Evolutionary conservation across 2,113 vertebrate species (phyloP).

Genomic region (Notarius lentiginosus): DNA sequence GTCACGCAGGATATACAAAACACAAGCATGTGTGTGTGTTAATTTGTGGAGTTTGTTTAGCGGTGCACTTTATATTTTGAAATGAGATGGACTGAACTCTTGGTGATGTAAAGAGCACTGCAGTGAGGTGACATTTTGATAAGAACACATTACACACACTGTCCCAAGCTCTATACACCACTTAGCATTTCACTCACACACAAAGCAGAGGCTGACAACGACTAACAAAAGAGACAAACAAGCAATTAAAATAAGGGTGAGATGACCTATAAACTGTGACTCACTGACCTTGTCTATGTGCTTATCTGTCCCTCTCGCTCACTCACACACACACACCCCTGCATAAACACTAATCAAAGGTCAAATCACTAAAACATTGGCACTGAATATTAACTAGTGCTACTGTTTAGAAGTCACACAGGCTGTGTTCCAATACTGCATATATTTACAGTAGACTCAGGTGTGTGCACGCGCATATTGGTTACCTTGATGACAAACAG

Average conservation of each 20-base stretch:
- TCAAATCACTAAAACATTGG: constrained; percentile 11
- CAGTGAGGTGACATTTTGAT: constrained; percentile 16
- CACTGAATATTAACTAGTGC: not conserved
- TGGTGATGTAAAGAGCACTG: not conserved
- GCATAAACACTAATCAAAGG: constrained; percentile 32
- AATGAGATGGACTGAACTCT: constrained; percentile 8
- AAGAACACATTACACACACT: not conserved
- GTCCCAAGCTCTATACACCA: not conserved
- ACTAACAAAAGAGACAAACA: not conserved
- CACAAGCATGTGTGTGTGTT: not conserved
- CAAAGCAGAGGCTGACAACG: not conserved
- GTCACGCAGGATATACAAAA: not conserved
- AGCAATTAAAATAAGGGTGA: not conserved
- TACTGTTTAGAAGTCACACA: not conserved
- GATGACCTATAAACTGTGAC: constrained; percentile 32
- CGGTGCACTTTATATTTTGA: not conserved
- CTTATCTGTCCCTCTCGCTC: constrained; percentile 18
- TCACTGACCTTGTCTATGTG: constrained; percentile 7
- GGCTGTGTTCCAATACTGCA: not conserved
- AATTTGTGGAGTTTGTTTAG: constrained; percentile 1
- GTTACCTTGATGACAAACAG: constrained; percentile 90
- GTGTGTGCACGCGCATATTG: not conserved
- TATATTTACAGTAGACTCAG: not conserved
- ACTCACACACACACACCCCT: not conserved
- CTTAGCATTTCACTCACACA: not conserved